phyloP scores from a whole-genome alignment of 2,797 vertebrate genomes.

The Tauraco hartlaubi region DNA sequence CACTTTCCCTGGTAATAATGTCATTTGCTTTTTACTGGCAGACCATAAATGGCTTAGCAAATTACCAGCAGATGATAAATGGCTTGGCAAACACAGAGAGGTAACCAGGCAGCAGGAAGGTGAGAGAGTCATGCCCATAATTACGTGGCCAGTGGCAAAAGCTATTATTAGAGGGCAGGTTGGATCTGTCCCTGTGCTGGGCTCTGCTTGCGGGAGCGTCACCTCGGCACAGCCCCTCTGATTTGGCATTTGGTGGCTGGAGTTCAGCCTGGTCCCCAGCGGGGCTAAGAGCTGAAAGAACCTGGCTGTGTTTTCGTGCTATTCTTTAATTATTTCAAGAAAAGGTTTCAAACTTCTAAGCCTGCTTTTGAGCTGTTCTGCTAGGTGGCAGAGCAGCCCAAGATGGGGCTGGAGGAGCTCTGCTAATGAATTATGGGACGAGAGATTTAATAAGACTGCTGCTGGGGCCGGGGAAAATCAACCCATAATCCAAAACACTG shows the following conservation, averaged over 20 bases:
- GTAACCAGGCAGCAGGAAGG: neutral
- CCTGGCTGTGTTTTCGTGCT: neutral
- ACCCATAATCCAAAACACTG: neutral
- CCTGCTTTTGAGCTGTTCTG: neutral
- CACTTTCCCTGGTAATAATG: neutral
- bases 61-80: neutral
- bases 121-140: accelerated
- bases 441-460: neutral
- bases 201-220: neutral
- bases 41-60: neutral
- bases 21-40: neutral
- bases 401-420: neutral
- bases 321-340: neutral
- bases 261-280: neutral
- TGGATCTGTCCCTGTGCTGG: no score
- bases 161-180: no score
- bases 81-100: neutral
- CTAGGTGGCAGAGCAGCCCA: neutral
- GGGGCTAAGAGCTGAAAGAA: neutral
- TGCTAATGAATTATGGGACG: neutral
- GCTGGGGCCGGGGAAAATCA: neutral
- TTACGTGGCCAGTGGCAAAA: neutral
- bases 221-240: neutral
- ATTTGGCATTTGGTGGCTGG: neutral
- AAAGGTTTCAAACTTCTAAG: neutral